Evolutionary conservation across 2,888 invertebrate species (phyloP).

Genomic region (Eupithecia subumbrata): DNA sequence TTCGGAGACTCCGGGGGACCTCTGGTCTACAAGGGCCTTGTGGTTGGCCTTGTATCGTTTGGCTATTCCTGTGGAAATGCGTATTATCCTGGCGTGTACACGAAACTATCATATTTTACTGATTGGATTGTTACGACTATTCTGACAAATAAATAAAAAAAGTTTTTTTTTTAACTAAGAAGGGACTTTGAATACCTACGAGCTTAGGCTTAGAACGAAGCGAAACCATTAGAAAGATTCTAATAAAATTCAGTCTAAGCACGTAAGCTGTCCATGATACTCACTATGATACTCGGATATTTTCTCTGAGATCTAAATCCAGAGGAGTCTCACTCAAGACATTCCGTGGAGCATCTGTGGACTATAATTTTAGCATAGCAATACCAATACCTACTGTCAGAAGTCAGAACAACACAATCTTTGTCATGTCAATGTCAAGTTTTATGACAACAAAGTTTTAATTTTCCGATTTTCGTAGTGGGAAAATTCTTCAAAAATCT

Average conservation of each 20-base stretch:
- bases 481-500: slow-evolving; percentile 38
- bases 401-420: not conserved
- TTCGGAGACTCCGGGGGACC: slow-evolving; percentile 79
- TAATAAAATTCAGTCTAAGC: no score
- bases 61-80: slow-evolving; percentile 74
- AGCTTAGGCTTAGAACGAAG: no score
- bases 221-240: no score
- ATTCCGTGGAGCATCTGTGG: no score
- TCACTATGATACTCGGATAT: no score
- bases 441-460: slow-evolving; percentile 5
- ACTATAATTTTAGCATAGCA: not conserved
- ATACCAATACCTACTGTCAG: not conserved
- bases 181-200: no score
- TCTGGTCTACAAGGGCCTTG: slow-evolving; percentile 72
- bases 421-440: slow-evolving; percentile 1
- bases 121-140: slow-evolving; percentile 72
- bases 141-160: slow-evolving; percentile 60
- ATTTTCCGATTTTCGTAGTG: slow-evolving; percentile 26
- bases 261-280: no score
- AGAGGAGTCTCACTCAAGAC: no score
- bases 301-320: no score
- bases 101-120: slow-evolving; percentile 72
- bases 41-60: slow-evolving; percentile 74
- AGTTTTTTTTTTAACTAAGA: no score
- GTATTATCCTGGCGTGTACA: slow-evolving; percentile 76